phyloP scores from a whole-genome alignment of 1,140 invertebrate genomes.

The Nautilus pompilius region DNA sequence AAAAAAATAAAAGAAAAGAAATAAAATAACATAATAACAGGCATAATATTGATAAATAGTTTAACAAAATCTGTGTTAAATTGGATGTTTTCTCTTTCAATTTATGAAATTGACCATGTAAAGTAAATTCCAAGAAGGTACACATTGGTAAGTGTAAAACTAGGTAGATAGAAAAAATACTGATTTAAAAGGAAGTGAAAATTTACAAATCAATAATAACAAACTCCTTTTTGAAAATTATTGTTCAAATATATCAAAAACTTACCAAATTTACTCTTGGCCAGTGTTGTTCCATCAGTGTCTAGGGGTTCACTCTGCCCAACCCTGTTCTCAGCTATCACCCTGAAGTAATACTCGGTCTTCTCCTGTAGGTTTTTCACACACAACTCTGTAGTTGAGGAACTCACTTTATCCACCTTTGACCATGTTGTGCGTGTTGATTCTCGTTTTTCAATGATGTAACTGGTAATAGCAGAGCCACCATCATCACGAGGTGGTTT shows the following conservation, averaged over 20 bases:
- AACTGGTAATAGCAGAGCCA: constrained; percentile 83
- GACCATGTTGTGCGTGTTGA: constrained; percentile 64
- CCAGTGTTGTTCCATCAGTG: constrained; percentile 78
- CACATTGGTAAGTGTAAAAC: too few relatives aligned
- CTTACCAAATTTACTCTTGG: constrained; percentile 94
- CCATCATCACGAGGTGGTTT: constrained; percentile 86
- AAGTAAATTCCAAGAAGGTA: too few relatives aligned
- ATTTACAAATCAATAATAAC: too few relatives aligned
- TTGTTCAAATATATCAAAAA: neutral
- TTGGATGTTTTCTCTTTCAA: too few relatives aligned
- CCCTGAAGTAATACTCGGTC: constrained; percentile 77
- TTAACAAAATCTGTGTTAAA: too few relatives aligned
- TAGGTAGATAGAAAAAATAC: too few relatives aligned
- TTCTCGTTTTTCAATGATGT: constrained; percentile 80
- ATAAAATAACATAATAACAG: too few relatives aligned
- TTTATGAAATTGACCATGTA: too few relatives aligned
- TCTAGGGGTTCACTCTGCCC: constrained; percentile 88
- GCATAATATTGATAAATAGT: too few relatives aligned
- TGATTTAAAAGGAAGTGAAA: too few relatives aligned
- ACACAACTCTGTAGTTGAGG: constrained; percentile 63
- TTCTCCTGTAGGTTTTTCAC: constrained; percentile 27
- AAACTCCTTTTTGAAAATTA: too few relatives aligned
- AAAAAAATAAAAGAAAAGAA: too few relatives aligned
- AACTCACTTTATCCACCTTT: constrained; percentile 14
- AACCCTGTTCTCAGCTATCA: constrained; percentile 95